Conservation (phyloP, 2,888 invertebrate genomes). For the Scaptomyza reducta region DNA sequence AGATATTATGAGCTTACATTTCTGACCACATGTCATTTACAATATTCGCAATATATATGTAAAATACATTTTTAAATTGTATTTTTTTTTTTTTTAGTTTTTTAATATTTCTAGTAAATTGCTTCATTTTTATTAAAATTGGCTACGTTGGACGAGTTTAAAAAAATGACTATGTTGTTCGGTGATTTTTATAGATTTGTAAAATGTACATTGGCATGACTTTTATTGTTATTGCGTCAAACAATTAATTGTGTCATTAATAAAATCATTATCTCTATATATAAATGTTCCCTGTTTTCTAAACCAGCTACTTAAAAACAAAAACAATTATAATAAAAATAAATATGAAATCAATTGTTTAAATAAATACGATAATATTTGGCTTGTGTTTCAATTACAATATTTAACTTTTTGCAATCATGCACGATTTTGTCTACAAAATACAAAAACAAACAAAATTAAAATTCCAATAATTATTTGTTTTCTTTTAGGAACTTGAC, state of each 20-base stretch:
- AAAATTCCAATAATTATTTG: constrained; percentile 27
- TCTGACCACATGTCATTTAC: constrained; percentile 25
- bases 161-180: constrained; percentile 36
- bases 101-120: constrained; percentile 10
- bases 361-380: constrained; percentile 52
- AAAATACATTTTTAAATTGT: neutral
- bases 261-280: constrained; percentile 9
- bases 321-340: constrained; percentile 6
- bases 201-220: neutral
- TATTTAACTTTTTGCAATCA: constrained; percentile 1
- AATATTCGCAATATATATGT: constrained; percentile 4
- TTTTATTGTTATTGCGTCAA: constrained; percentile 4
- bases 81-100: constrained; percentile 6
- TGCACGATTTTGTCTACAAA: constrained; percentile 2
- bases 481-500: constrained; percentile 47
- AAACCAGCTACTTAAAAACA: constrained; percentile 26
- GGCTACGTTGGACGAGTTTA: constrained; percentile 52
- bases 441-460: constrained; percentile 14
- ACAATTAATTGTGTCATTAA: neutral
- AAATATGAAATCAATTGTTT: constrained; percentile 20
- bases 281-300: constrained; percentile 23
- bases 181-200: too few relatives aligned
- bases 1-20: constrained; percentile 43
- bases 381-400: constrained; percentile 59
- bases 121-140: constrained; percentile 55